Conservation (phyloP, 2,113 vertebrate species). For the Rhynchopsitta pachyrhyncha region DNA sequence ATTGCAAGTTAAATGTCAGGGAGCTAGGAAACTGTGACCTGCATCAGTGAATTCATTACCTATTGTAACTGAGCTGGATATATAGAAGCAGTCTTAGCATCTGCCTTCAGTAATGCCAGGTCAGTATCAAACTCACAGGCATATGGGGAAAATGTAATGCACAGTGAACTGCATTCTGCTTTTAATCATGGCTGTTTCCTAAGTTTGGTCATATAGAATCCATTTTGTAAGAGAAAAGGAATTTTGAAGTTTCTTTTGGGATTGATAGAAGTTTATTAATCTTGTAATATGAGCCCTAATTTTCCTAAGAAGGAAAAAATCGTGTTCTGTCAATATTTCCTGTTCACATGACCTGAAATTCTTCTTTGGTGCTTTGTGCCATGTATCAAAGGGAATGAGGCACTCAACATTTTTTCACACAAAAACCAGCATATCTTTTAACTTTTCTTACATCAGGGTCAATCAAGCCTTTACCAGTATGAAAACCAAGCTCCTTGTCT, state of each 20-base stretch:
- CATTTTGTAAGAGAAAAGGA: slow-evolving; percentile 48
- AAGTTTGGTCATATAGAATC: slow-evolving; percentile 23
- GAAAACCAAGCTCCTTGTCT: background rate
- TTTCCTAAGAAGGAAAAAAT: slow-evolving; percentile 45
- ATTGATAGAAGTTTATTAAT: slow-evolving; percentile 55
- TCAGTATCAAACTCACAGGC: background rate
- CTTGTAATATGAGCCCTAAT: slow-evolving; percentile 13
- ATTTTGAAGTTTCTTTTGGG: slow-evolving; percentile 60
- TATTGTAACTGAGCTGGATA: background rate
- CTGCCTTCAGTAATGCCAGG: background rate
- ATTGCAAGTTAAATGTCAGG: background rate
- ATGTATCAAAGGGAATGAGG: background rate
- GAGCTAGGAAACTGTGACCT: background rate
- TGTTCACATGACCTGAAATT: background rate
- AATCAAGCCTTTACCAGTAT: background rate
- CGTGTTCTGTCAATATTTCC: background rate
- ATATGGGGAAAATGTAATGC: background rate
- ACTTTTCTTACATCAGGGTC: background rate
- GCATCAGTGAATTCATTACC: background rate
- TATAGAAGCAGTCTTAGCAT: background rate
- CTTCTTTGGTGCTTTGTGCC: background rate
- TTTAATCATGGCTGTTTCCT: slow-evolving; percentile 36
- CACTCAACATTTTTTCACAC: background rate
- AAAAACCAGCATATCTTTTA: background rate
- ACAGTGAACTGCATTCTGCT: slow-evolving; percentile 10